Evolutionary conservation across 1,140 invertebrate genomes (phyloP).

Genomic region (Aricia agestis): DNA sequence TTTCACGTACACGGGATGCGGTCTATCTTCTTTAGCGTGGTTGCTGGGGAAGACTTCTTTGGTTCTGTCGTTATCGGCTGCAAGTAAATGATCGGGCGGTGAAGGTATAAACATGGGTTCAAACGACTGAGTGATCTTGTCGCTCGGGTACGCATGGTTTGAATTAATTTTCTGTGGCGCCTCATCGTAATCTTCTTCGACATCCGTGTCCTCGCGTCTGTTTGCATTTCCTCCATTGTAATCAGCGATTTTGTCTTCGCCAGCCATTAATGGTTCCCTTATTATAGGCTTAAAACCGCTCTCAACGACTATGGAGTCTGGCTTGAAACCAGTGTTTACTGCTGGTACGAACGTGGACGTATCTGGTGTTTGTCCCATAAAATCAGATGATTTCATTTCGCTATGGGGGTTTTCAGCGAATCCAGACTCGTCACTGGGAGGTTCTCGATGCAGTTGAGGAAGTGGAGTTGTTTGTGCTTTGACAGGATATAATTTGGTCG

Average conservation of each 20-base stretch:
- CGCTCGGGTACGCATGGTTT: constrained; percentile 66
- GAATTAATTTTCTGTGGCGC: constrained; percentile 59
- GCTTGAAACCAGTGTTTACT: constrained; percentile 86
- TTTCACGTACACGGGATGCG: constrained; percentile 67
- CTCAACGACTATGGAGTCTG: constrained; percentile 87
- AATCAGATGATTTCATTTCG: constrained; percentile 71
- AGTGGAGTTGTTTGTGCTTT: constrained; percentile 35
- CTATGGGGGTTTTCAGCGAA: constrained; percentile 27
- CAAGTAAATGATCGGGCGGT: constrained; percentile 75
- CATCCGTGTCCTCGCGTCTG: constrained; percentile 73
- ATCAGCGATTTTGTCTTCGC: constrained; percentile 74
- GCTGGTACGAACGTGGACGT: constrained; percentile 66
- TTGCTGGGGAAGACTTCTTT: constrained; percentile 63
- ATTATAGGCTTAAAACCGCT: constrained; percentile 89
- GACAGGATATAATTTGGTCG: constrained; percentile 47
- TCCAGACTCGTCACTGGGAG: constrained; percentile 23
- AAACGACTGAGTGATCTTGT: constrained; percentile 78
- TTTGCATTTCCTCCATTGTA: constrained; percentile 66
- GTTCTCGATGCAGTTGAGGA: constrained; percentile 34
- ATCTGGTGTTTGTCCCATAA: constrained; percentile 68
- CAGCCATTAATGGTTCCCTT: constrained; percentile 74
- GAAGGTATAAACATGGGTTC: constrained; percentile 86
- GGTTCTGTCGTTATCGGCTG: constrained; percentile 57
- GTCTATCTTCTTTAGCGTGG: constrained; percentile 68
- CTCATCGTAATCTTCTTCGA: constrained; percentile 73